Percentiles rank a stretch among this genome's conserved stretches.
These are phyloP conservation scores for Hetaerina americana DNA, from an alignment of 1,140 invertebrate species.

Conservation along the genomic window DNA sequence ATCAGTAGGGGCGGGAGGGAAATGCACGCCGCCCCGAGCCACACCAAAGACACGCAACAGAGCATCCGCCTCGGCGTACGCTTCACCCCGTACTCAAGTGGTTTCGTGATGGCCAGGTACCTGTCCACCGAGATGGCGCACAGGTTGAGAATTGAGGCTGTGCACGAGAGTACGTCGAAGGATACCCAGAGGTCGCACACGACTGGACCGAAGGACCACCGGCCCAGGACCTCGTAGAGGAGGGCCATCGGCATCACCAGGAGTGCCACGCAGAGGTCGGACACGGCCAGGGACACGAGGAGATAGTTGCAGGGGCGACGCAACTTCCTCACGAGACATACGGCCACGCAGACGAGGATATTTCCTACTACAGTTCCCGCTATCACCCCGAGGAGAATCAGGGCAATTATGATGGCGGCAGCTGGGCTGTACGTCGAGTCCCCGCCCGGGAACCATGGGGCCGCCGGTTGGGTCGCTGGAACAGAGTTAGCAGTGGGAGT, in stretches of 20 bases:
- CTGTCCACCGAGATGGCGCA: conserved; percentile 82
- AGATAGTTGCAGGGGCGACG: conserved; percentile 73
- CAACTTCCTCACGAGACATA: conserved; percentile 74
- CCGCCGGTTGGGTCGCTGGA: neutral
- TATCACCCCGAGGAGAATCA: conserved; percentile 60
- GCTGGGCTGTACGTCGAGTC: conserved; percentile 26
- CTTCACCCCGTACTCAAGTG: conserved; percentile 77
- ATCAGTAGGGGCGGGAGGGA: conserved; percentile 77
- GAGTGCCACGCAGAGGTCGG: conserved; percentile 67
- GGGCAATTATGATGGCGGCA: conserved; percentile 52
- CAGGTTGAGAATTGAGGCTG: conserved; percentile 82
- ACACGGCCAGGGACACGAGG: conserved; percentile 81
- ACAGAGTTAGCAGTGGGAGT: neutral
- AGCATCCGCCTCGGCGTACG: conserved; percentile 72
- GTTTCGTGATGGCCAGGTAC: conserved; percentile 84
- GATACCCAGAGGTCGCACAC: conserved; percentile 78
- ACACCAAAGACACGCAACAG: conserved; percentile 72
- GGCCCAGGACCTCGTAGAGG: conserved; percentile 64
- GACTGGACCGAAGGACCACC: conserved; percentile 69
- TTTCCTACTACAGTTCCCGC: conserved; percentile 76
- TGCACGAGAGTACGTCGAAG: conserved; percentile 69
- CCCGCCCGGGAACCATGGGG: conserved; percentile 3
- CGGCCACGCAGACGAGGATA: conserved; percentile 69
- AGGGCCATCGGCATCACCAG: conserved; percentile 78
- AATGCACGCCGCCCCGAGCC: conserved; percentile 78